Evolutionary conservation across 1,140 invertebrate species (phyloP).

Genomic region (Cyphomyrmex costatus): DNA sequence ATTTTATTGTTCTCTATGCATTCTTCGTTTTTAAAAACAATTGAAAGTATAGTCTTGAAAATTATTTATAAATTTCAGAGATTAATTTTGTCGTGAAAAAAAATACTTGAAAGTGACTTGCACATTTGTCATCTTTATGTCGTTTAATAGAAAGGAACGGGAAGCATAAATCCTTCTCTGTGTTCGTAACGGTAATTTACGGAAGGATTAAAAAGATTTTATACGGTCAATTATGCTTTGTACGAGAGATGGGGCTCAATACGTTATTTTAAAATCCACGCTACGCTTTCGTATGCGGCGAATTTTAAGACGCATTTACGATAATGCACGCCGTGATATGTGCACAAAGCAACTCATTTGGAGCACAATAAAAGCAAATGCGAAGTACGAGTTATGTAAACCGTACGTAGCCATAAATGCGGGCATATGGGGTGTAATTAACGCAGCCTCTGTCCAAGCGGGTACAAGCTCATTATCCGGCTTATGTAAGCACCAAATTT

Average conservation of each 20-base stretch:
- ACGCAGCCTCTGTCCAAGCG: slow-evolving; percentile 47
- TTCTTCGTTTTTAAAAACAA: not conserved
- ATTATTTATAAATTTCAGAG: not conserved
- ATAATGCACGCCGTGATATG: slow-evolving; percentile 10
- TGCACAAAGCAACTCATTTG: slow-evolving; percentile 15
- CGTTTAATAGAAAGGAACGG: not conserved
- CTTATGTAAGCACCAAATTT: slow-evolving; percentile 54
- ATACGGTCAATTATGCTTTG: slow-evolving; percentile 9
- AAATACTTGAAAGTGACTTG: not conserved
- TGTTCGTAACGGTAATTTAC: not conserved
- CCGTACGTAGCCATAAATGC: not conserved
- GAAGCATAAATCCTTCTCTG: not conserved
- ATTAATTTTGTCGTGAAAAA: not conserved
- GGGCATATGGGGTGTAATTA: slow-evolving; percentile 48
- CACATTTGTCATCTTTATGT: slow-evolving; percentile 6
- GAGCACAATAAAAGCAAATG: slow-evolving; percentile 21
- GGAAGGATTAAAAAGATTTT: slow-evolving; percentile 34
- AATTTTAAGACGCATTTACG: slow-evolving; percentile 27
- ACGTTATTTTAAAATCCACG: not conserved
- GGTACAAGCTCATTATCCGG: slow-evolving; percentile 40
- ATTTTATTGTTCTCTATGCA: not conserved
- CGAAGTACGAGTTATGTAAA: not conserved
- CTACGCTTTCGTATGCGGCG: too few species aligned
- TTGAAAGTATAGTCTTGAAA: not conserved
- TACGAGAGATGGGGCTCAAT: not conserved